Percentiles rank a stretch among this genome's conserved stretches.
Conservation (phyloP, 2,888 invertebrate species). For the Scaptodrosophila latifasciaeformis region DNA sequence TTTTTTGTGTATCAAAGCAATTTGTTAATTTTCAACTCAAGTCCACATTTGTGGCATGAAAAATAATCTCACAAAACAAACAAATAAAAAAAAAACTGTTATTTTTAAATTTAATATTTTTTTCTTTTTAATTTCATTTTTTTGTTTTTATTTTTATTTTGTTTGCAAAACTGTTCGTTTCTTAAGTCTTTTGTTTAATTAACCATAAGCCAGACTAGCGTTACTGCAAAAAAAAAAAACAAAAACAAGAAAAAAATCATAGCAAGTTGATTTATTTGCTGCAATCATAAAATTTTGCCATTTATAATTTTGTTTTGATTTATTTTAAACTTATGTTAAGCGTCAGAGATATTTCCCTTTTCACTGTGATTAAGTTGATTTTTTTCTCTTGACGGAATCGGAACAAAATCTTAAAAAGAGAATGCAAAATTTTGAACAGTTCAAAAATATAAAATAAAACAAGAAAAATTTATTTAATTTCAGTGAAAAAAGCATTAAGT, state of each 20-base stretch:
- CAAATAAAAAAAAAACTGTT: slow-evolving; percentile 4
- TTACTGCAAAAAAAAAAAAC: too few species aligned
- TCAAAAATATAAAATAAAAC: too few species aligned
- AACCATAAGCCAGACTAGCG: too few species aligned
- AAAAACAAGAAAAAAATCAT: too few species aligned
- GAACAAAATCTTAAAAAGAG: too few species aligned
- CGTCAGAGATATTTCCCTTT: too few species aligned
- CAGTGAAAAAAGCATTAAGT: too few species aligned
- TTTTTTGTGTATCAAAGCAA: slow-evolving; percentile 24
- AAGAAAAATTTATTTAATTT: too few species aligned
- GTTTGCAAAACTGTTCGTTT: slow-evolving; percentile 40
- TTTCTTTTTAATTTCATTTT: slow-evolving; percentile 20
- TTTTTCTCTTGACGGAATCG: too few species aligned
- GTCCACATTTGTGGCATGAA: slow-evolving; percentile 19
- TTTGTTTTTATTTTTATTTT: slow-evolving; percentile 23
- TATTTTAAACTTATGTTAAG: not conserved
- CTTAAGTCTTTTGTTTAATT: slow-evolving; percentile 62
- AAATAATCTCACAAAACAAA: slow-evolving; percentile 9
- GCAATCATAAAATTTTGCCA: slow-evolving; percentile 46
- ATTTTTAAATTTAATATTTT: not conserved
- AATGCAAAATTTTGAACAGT: too few species aligned
- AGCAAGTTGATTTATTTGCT: slow-evolving; percentile 46
- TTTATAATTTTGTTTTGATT: slow-evolving; percentile 25
- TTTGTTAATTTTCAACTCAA: slow-evolving; percentile 46
- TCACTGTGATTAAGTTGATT: too few species aligned